Conservation (phyloP, 2,888 invertebrate species). For the Nomada lathburiana region DNA sequence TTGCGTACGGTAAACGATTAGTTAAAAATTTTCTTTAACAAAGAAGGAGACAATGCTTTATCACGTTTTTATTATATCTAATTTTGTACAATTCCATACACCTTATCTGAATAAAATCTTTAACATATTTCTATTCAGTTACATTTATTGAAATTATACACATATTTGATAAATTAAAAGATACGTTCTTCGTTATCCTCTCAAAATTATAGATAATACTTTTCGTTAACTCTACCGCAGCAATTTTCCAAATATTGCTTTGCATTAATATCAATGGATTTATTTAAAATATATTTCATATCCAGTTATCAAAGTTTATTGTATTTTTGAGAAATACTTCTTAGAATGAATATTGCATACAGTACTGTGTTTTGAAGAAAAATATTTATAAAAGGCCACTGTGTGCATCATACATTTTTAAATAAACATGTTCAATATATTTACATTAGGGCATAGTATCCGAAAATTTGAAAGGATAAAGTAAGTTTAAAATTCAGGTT, state of each 20-base stretch:
- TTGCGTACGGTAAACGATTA: too few species aligned
- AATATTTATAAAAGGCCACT: neutral
- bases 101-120: too few species aligned
- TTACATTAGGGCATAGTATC: neutral
- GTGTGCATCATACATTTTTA: neutral
- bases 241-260: neutral
- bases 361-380: neutral
- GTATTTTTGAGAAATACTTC: neutral
- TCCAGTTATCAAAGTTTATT: neutral
- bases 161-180: too few species aligned
- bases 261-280: neutral
- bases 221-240: too few species aligned
- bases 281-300: neutral
- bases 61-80: too few species aligned
- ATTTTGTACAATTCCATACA: too few species aligned
- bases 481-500: neutral
- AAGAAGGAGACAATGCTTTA: too few species aligned
- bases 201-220: too few species aligned
- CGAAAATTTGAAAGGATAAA: neutral
- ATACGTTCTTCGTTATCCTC: too few species aligned
- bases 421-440: slow-evolving; percentile 3
- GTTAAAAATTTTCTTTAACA: too few species aligned
- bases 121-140: too few species aligned
- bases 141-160: too few species aligned
- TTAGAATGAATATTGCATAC: neutral